Evolutionary conservation across 2,797 vertebrate genomes (phyloP).

Genomic region (Acanthurus tractus): DNA sequence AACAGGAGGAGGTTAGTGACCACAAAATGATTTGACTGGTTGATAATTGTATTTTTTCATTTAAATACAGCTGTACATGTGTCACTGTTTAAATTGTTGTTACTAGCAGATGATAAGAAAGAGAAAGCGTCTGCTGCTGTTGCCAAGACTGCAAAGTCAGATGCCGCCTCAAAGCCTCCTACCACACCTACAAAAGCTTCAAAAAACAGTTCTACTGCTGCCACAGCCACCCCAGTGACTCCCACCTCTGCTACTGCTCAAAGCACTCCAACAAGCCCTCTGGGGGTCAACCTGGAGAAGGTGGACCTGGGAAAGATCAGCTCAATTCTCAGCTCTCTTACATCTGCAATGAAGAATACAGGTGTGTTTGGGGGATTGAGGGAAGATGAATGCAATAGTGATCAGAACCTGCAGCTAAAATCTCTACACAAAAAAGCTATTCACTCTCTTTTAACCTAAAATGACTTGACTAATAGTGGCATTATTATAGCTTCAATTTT

Average conservation of each 20-base stretch:
- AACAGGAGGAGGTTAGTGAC: constrained; percentile 79
- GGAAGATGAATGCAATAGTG: not conserved
- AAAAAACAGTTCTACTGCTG: constrained; percentile 55
- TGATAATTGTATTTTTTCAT: not conserved
- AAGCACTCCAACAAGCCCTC: constrained; percentile 51
- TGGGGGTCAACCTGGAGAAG: constrained; percentile 93
- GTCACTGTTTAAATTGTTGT: constrained; percentile 26
- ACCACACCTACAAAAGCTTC: constrained; percentile 67
- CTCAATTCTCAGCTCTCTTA: constrained; percentile 96
- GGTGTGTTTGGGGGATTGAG: constrained; percentile 82
- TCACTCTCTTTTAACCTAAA: not conserved
- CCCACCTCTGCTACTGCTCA: constrained; percentile 54
- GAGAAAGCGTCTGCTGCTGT: constrained; percentile 79
- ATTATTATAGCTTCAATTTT: not conserved
- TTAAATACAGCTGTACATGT: constrained; percentile 10
- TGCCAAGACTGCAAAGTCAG: constrained; percentile 73
- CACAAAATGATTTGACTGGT: not conserved
- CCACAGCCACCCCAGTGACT: constrained; percentile 56
- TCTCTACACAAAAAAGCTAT: not conserved
- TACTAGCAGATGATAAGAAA: constrained; percentile 89
- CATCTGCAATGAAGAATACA: constrained; percentile 96
- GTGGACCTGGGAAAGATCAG: constrained; percentile 99
- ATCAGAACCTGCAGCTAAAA: not conserved
- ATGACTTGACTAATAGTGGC: no score
- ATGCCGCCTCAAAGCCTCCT: constrained; percentile 59